Base-by-base conservation (phyloP, 2,888 invertebrate species). In the Cepaea hortensis region DNA sequence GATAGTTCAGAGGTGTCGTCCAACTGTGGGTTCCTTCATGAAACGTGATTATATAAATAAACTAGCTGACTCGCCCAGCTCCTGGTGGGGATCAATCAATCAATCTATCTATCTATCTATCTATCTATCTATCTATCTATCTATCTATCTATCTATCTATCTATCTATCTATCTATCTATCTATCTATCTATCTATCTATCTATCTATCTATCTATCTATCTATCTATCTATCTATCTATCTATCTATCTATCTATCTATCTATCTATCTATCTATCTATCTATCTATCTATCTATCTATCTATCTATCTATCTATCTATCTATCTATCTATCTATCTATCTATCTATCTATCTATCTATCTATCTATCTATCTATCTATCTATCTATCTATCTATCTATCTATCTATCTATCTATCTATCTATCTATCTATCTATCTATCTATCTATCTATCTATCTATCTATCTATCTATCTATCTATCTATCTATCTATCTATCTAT, bases 401-500 rank as follows among this genome's bases (percentile, higher is more conserved):
- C 68, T 68, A n/a, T 68, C 68, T 35, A 11, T 73, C n/a, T 73
- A 11, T 73, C n/a, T 61, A 55, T 50, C 61, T 35, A 55, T 72
- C 61, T 35, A 35, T 55, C 23, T n/a, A n/a, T 35, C 3, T 23
- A 3, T 73, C 18, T 73, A 3, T 73, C 18, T 73, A 11, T 73
- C 3, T 72, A 55, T 72, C 20, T 72, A 72, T 61, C 35, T 72
- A 55, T 80, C n/a, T 73, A 73, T 73, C 79, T 79, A 65, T 79
- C 48, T 62, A 20, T 84, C 73, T 84, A 18, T 76, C 73, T 76
- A 18, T 76, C 55, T 75, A 23, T 84, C 73, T 76, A 23, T 76
- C 35, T 84, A 4, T 75, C 76, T 84, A 18, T 84, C 76, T 65
- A 62, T 79, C 85, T 68, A 15, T 68, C 68, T 68, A 15, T 68